A percentile compares a stretch with the other conserved stretches of the same genome.
Conservation (phyloP, 2,888 invertebrate species). For the Listrodromus nycthemerus region DNA sequence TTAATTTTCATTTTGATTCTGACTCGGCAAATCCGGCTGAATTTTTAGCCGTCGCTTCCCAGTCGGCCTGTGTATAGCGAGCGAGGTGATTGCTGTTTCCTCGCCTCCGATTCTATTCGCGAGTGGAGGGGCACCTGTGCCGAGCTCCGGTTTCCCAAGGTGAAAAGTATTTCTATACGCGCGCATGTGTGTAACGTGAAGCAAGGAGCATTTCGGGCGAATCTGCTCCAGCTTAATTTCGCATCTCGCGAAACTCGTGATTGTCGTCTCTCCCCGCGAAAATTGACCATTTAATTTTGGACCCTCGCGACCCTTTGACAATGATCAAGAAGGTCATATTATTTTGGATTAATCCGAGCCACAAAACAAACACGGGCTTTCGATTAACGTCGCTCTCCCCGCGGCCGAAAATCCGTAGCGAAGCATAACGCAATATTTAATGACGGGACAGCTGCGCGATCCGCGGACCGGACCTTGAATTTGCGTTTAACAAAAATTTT, state of each 20-base stretch:
- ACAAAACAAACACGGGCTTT: constrained; percentile 17
- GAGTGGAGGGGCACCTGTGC: constrained; percentile 40
- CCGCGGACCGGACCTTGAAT: constrained; percentile 20
- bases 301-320: constrained; percentile 31
- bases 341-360: constrained; percentile 1
- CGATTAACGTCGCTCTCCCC: constrained; percentile 45
- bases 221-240: constrained; percentile 36
- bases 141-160: constrained; percentile 72
- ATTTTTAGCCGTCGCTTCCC: constrained; percentile 11
- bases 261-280: constrained; percentile 58
- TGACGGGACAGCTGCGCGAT: constrained; percentile 36
- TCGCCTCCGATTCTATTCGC: constrained; percentile 31
- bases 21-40: neutral
- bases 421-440: constrained; percentile 36
- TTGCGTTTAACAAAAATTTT: constrained; percentile 13
- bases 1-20: neutral
- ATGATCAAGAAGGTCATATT: constrained; percentile 38
- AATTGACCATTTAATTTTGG: constrained; percentile 51
- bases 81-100: neutral
- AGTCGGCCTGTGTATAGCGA: constrained; percentile 22
- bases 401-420: constrained; percentile 32
- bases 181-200: constrained; percentile 25
- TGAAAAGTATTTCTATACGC: constrained; percentile 60
- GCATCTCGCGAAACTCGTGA: constrained; percentile 44
- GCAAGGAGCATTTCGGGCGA: constrained; percentile 13